phyloP scores from a whole-genome alignment of 2,113 vertebrate genomes.

The Triplophysa dalaica region DNA sequence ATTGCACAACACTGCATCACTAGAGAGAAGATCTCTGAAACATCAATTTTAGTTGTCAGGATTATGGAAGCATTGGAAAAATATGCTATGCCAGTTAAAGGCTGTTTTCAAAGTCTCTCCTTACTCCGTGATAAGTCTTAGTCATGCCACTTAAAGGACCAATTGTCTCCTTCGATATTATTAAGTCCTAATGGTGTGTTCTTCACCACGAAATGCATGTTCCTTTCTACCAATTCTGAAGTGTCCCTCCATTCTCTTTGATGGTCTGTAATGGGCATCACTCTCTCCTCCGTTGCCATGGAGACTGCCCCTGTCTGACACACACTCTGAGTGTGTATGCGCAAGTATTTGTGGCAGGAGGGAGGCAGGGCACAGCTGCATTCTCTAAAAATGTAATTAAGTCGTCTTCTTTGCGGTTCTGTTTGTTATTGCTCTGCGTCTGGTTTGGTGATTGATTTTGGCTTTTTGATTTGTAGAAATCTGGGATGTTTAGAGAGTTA shows the following conservation, averaged over 20 bases:
- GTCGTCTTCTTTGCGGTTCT: constrained; percentile 4
- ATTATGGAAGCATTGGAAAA: not conserved
- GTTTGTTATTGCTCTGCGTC: not conserved
- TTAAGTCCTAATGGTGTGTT: not conserved
- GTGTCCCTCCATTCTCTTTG: constrained; percentile 42
- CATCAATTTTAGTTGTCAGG: not conserved
- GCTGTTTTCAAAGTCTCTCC: not conserved
- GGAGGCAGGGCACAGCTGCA: constrained; percentile 32
- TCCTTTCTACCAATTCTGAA: constrained; percentile 34
- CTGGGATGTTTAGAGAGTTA: not conserved
- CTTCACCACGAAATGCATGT: not conserved
- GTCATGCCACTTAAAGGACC: not conserved
- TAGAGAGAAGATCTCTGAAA: not conserved
- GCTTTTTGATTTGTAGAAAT: not conserved
- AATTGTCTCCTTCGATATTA: not conserved
- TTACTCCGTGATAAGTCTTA: not conserved
- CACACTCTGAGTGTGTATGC: constrained; percentile 2
- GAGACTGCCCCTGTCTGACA: constrained; percentile 30
- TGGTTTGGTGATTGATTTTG: not conserved
- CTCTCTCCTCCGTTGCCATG: constrained; percentile 45
- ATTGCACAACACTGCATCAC: not conserved
- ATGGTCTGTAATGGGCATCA: constrained; percentile 43
- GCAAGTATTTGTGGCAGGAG: constrained; percentile 29
- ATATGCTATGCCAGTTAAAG: not conserved
- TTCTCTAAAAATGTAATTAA: constrained; percentile 11